Evolutionary conservation across 2,797 vertebrate species (phyloP).

Genomic region (Caiman crocodilus): DNA sequence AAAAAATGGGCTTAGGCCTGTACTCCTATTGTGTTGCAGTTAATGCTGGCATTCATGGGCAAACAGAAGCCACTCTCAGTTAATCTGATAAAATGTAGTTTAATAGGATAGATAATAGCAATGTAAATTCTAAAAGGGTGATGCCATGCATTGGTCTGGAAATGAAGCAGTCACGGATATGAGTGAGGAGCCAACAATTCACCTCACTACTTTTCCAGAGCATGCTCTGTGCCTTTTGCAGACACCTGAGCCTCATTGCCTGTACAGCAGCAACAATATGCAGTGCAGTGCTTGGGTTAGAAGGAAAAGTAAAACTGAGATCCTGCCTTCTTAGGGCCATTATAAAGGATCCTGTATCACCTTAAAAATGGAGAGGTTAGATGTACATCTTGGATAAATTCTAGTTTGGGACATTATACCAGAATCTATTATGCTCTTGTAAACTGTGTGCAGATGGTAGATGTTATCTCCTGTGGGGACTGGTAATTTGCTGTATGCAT

Average conservation of each 20-base stretch:
- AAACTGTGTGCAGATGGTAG: background rate
- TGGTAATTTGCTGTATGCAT: background rate
- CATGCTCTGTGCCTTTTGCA: background rate
- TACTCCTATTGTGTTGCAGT: conserved; percentile 80
- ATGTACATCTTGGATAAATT: background rate
- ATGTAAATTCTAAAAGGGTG: conserved; percentile 52
- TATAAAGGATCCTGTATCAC: background rate
- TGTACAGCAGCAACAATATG: background rate
- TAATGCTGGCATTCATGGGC: conserved; percentile 84
- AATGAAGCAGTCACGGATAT: background rate
- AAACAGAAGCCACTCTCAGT: conserved; percentile 77
- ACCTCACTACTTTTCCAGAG: background rate
- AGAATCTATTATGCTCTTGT: background rate
- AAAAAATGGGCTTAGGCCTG: conserved; percentile 77
- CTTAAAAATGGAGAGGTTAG: background rate
- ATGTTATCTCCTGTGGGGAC: background rate
- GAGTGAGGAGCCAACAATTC: background rate
- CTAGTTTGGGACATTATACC: background rate
- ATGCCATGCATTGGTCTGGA: conserved; percentile 46
- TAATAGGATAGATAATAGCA: conserved; percentile 40
- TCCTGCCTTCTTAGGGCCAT: background rate
- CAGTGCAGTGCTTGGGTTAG: background rate
- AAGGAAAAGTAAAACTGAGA: background rate
- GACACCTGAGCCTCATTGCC: background rate
- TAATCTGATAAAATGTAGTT: conserved; percentile 84